A percentile compares a stretch with the other conserved stretches of the same genome.
phyloP scores from a whole-genome alignment of 1,140 invertebrate genomes.

The Cydia amplana region DNA sequence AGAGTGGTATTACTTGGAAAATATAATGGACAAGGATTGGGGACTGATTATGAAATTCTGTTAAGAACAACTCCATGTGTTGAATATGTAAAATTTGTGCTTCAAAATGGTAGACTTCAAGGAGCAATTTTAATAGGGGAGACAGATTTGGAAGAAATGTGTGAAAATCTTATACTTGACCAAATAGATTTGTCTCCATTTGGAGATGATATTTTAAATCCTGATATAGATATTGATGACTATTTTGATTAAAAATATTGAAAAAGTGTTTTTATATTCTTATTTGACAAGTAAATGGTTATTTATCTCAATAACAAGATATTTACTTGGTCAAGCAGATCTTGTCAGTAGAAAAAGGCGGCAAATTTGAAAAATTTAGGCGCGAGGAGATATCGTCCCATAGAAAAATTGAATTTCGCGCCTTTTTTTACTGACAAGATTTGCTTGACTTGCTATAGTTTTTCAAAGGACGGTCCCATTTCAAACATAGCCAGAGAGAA shows the following conservation, averaged over 20 bases:
- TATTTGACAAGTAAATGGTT: too few relatives aligned
- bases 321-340: too few relatives aligned
- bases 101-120: constrained; percentile 91
- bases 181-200: constrained; percentile 93
- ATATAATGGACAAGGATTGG: constrained; percentile 95
- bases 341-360: too few relatives aligned
- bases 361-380: too few relatives aligned
- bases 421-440: too few relatives aligned
- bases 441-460: too few relatives aligned
- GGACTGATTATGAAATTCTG: constrained; percentile 91
- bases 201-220: constrained; percentile 96
- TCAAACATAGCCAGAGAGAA: too few relatives aligned
- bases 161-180: constrained; percentile 98
- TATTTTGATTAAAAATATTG: constrained; percentile 93
- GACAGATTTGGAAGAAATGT: constrained; percentile 98
- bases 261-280: too few relatives aligned
- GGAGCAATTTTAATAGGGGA: constrained; percentile 98
- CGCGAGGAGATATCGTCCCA: too few relatives aligned
- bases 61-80: constrained; percentile 89
- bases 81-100: constrained; percentile 95
- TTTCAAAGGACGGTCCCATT: too few relatives aligned
- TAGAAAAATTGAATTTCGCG: too few relatives aligned
- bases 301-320: too few relatives aligned
- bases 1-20: constrained; percentile 96
- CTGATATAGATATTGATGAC: constrained; percentile 98